Base-by-base conservation (phyloP, 2,888 invertebrate species). In the Dicroscelio sp. region DNA sequence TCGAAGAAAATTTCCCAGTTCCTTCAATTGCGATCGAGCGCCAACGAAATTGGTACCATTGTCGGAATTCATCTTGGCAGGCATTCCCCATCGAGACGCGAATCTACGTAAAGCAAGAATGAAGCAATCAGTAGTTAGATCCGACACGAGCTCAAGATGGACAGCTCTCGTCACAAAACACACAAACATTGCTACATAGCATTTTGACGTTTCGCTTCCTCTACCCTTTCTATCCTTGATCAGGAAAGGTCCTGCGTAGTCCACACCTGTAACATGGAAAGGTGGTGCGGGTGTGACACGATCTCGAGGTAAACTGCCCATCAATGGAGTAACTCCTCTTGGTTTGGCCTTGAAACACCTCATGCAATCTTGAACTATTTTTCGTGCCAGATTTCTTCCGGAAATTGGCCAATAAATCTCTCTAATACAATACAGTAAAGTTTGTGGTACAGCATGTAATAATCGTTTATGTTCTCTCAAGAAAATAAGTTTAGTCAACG, bases 1-100 rank as follows among this genome's bases (percentile, higher is more conserved):
- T 25, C 8, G 23, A 52, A 88, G 60, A 33, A 86, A 82, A 10
- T 80, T 27, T 35, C 83, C 86, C 23, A 90, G 31, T 8, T 86
- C 52, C 0, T 48, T 27, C 14, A 89, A 38, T 30, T 89, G 73
- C 0, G 52, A 69, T 8, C 55, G 52, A 6, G 85, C 89, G 1
- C 79, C 79, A 23, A 89, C 75, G 63, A 89, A 89, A 23, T 85
- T 85, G 20, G 63, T 71, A 2, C 80, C 85, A 60, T 89, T 89
- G 25, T 89, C 85, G 8, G 80, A 89, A 31, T 90, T 1, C 14
- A 89, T 73, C 30, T 60, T 69, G 0, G n/a, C 25, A 8, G 79
- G 85, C 73, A 78, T 89, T 35, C 79, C 80, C 23, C 79, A 35
- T 3, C 75, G 69, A 3, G 85, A 63, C 6, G 73, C 67, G 31